Evolutionary conservation across 2,113 vertebrate genomes (phyloP), one percentile per base, ranked within the genome.

Genomic region (Speoplatyrhinus poulsoni): DNA sequence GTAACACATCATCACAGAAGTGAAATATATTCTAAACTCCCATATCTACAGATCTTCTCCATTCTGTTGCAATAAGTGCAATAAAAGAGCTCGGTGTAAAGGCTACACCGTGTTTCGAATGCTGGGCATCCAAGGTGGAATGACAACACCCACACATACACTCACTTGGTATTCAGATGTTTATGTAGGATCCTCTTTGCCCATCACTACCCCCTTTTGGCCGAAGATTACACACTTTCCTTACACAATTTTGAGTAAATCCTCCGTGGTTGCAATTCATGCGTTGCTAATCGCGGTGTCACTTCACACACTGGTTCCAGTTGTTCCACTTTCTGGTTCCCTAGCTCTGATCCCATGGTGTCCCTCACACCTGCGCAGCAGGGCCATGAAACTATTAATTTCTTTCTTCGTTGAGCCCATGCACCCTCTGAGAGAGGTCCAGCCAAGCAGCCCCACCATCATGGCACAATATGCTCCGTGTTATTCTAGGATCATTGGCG

Each of bases 401-500:
- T 92, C 72, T 73, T 80, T 79, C 82, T 69, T 85, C 88, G 87
- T 85, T 89, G 85, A 80, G 81, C 76, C 50, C 80, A 52, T 69
- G 67, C 78, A 69, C 82, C 79, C 82, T 66, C 82, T 66, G 66
- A 87, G 80, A 81, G 82, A 86, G 82, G 60, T 79, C 71, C 63
- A 65, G 80, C 83, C 63, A 52, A 80, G 72, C 82, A 76, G 82
- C 80, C 79, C 72, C 70, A 66, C 71, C 83, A 85, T 87, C 85
- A 91, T 82, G 77, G 78, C 67, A 73, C 91, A 92, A 91, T 93
- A 88, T 92, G 90, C 86, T 91, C 88, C 88, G 72, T 92, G 91
- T 92, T 93, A 92, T 92, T 92, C 89, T 76, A 88, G 89, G 89
- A 88, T 92, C 91, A 92, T 92, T 92, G 89, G 69, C 86, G 82